Evolutionary conservation across 2,113 vertebrate genomes (phyloP).

Genomic region (Gadus chalcogrammus): DNA sequence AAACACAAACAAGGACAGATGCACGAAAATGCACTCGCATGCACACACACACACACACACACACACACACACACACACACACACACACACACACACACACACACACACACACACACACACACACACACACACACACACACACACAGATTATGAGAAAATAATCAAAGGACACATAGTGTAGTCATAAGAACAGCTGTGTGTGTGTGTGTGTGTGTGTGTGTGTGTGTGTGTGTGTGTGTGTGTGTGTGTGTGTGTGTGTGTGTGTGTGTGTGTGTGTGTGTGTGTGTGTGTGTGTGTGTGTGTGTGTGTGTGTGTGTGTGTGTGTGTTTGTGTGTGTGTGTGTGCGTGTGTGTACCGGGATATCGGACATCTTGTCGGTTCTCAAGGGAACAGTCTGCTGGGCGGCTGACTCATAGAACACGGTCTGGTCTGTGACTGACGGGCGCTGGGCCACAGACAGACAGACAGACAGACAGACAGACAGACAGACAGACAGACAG

Average conservation of each 20-base stretch:
- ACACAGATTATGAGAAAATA: not conserved
- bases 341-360: too few relatives aligned
- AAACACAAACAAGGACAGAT: not conserved
- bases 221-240: too few relatives aligned
- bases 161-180: not conserved
- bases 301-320: too few relatives aligned
- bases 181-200: not conserved
- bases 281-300: too few relatives aligned
- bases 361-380: constrained; percentile 65
- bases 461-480: constrained; percentile 17
- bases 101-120: not conserved
- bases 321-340: too few relatives aligned
- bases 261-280: too few relatives aligned
- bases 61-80: not conserved
- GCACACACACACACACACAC: not conserved
- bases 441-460: constrained; percentile 44
- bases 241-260: too few relatives aligned
- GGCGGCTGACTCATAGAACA: constrained; percentile 61
- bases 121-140: not conserved
- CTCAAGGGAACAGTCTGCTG: constrained; percentile 54
- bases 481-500: too few relatives aligned
- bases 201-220: too few relatives aligned
- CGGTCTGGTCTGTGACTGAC: constrained; percentile 56
- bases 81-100: too few relatives aligned
- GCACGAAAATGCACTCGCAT: not conserved